phyloP scores from a whole-genome alignment of 2,888 invertebrate species.

The Drosophila emarginata region DNA sequence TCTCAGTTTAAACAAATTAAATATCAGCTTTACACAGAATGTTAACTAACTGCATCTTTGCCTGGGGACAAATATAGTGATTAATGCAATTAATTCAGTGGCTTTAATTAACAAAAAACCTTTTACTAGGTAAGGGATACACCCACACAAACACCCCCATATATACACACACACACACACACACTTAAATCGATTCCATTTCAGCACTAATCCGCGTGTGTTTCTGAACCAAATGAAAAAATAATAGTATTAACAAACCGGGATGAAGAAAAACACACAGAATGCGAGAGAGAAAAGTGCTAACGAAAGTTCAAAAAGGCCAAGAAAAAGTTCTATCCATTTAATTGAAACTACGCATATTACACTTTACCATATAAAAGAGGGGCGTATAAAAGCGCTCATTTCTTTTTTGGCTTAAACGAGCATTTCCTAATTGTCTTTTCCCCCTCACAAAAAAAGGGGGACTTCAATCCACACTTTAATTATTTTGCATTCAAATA shows the following conservation, averaged over 20 bases:
- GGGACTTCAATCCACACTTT: constrained; percentile 69
- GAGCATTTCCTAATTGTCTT: constrained; percentile 73
- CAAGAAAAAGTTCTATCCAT: constrained; percentile 27
- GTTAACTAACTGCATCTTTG: constrained; percentile 24
- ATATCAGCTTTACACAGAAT: not conserved
- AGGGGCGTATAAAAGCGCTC: not conserved
- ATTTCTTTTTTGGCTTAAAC: constrained; percentile 33
- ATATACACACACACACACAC: not conserved
- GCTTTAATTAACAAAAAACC: constrained; percentile 69
- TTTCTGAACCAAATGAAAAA: constrained; percentile 65
- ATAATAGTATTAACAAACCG: constrained; percentile 65
- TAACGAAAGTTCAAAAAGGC: constrained; percentile 31
- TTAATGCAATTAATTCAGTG: constrained; percentile 73
- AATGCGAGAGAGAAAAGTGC: constrained; percentile 9
- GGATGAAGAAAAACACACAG: constrained; percentile 32
- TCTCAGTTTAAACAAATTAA: not conserved
- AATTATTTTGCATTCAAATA: constrained; percentile 76
- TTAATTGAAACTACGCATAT: constrained; percentile 64
- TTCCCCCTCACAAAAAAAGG: constrained; percentile 44
- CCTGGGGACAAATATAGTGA: constrained; percentile 55
- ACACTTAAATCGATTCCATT: constrained; percentile 48
- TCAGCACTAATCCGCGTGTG: constrained; percentile 64
- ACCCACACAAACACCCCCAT: constrained; percentile 32
- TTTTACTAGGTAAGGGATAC: constrained; percentile 38
- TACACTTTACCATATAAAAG: constrained; percentile 15